Conservation (phyloP, 2,113 vertebrate genomes). For the Labeo rohita region DNA sequence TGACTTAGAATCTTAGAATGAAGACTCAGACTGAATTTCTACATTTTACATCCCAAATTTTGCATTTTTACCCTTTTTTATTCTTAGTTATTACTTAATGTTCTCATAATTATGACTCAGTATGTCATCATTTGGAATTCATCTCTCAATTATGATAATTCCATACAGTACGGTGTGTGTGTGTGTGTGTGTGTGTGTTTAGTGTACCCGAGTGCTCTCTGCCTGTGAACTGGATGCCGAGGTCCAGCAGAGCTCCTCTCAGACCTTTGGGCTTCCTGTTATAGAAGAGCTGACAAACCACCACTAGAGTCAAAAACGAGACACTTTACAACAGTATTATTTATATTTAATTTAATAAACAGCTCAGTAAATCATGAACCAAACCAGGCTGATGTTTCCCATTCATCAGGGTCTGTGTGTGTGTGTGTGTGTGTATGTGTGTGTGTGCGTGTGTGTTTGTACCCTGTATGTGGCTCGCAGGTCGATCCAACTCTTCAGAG, state of each 20-base stretch:
- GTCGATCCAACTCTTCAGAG: slow-evolving; percentile 93
- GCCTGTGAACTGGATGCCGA: slow-evolving; percentile 90
- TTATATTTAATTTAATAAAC: background rate
- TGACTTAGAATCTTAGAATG: too few relatives aligned
- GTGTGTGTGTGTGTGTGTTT: background rate
- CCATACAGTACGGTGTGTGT: too few relatives aligned
- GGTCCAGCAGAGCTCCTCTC: slow-evolving; percentile 89
- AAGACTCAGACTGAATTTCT: too few relatives aligned
- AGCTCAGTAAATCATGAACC: background rate
- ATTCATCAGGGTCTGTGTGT: background rate
- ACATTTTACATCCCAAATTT: too few relatives aligned
- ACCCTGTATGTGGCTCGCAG: slow-evolving; percentile 92
- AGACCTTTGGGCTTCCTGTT: slow-evolving; percentile 90
- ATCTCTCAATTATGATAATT: too few relatives aligned
- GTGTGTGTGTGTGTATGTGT: background rate
- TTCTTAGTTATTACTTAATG: too few relatives aligned
- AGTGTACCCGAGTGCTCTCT: slow-evolving; percentile 89
- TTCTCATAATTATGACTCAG: too few relatives aligned
- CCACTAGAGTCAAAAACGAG: background rate
- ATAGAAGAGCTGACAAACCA: slow-evolving; percentile 83
- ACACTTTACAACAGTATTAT: background rate
- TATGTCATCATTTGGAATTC: too few relatives aligned
- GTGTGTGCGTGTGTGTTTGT: slow-evolving; percentile 38
- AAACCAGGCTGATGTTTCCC: background rate
- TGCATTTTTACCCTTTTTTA: too few relatives aligned